A percentile compares a stretch with the other conserved stretches of the same genome.
Conservation (phyloP, 2,797 vertebrate genomes). For the Sebastes matsubarae region DNA sequence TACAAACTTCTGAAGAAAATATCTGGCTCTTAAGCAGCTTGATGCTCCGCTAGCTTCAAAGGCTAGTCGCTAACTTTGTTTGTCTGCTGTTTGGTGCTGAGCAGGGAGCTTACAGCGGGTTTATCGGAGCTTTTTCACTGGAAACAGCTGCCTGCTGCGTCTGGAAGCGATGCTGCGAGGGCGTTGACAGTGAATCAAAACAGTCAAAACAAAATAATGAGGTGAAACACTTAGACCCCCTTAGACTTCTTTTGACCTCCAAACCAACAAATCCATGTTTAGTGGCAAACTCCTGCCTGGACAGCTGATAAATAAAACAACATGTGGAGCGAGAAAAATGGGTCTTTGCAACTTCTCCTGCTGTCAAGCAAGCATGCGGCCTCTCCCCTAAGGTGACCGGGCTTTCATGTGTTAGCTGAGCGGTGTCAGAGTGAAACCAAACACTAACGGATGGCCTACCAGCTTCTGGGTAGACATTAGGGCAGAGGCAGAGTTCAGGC, state of each 20-base stretch:
- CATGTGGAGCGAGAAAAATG: not conserved
- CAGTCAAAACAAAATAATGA: not conserved
- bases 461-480: conserved; percentile 44
- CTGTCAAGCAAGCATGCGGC: conserved; percentile 34
- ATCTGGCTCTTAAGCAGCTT: not conserved
- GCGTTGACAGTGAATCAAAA: not conserved
- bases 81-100: not conserved
- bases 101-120: not conserved
- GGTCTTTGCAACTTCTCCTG: conserved; percentile 1
- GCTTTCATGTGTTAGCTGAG: conserved; percentile 33
- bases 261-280: not conserved
- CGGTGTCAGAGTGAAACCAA: conserved; percentile 43
- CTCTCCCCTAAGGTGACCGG: conserved; percentile 10
- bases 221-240: not conserved
- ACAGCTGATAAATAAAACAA: conserved; percentile 11
- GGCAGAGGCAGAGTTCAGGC: conserved; percentile 45
- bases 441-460: conserved; percentile 48
- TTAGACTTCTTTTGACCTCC: not conserved
- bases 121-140: not conserved
- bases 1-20: not conserved
- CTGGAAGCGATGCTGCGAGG: not conserved
- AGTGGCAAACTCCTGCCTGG: not conserved
- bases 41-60: not conserved
- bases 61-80: not conserved
- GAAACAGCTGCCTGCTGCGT: not conserved